Conservation (phyloP, 2,797 vertebrate species). For the Pseudochirops corinnae region DNA sequence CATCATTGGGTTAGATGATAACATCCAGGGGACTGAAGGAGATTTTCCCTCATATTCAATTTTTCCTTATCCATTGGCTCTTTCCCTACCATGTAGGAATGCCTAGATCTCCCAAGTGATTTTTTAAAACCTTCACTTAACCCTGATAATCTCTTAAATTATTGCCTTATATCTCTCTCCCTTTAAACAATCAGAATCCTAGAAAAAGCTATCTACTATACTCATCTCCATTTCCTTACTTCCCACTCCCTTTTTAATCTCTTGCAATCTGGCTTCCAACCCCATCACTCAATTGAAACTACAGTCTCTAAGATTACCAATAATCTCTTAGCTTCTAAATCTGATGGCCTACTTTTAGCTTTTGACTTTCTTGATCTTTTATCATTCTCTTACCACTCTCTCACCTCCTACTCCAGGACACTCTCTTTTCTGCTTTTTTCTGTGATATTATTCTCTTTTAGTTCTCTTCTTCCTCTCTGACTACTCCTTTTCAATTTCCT, state of each 20-base stretch:
- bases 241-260: background rate
- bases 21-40: background rate
- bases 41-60: background rate
- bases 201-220: background rate
- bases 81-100: background rate
- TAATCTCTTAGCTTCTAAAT: background rate
- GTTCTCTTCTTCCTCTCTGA: background rate
- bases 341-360: background rate
- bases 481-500: background rate
- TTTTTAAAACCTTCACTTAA: background rate
- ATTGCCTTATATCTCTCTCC: background rate
- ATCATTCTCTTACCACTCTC: background rate
- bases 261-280: background rate
- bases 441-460: background rate
- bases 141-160: background rate
- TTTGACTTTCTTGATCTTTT: background rate
- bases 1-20: background rate
- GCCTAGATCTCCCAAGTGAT: background rate
- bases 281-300: background rate
- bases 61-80: background rate
- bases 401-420: background rate
- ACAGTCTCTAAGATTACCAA: background rate
- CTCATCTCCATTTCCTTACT: background rate
- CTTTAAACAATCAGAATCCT: background rate
- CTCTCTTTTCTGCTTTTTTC: background rate